phyloP scores from a whole-genome alignment of 2,888 invertebrate genomes.

The Esperia sulphurella region DNA sequence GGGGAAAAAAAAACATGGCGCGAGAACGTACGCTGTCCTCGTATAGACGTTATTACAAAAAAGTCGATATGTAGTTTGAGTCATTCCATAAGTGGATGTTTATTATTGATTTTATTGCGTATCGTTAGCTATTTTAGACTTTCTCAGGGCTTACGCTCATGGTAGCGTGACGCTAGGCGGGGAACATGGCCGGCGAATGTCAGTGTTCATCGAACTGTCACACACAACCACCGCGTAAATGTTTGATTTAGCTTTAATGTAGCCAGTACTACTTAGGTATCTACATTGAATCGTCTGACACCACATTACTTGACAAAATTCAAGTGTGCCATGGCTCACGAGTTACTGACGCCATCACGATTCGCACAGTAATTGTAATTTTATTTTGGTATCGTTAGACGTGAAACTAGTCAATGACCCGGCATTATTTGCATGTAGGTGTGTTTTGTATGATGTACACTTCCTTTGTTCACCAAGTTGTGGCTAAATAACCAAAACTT shows the following conservation, averaged over 20 bases:
- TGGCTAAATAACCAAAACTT: constrained; percentile 14
- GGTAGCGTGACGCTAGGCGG: constrained; percentile 70
- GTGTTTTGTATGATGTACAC: constrained; percentile 42
- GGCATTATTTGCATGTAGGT: constrained; percentile 68
- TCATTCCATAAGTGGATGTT: constrained; percentile 20
- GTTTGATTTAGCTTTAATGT: constrained; percentile 23
- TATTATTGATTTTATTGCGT: constrained; percentile 54
- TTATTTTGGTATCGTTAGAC: constrained; percentile 42
- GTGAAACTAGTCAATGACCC: constrained; percentile 68
- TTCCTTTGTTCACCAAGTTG: constrained; percentile 53
- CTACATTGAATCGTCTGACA: constrained; percentile 10
- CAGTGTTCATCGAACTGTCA: constrained; percentile 50
- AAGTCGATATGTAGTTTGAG: constrained; percentile 23
- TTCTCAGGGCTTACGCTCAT: constrained; percentile 58
- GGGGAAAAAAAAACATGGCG: constrained; percentile 73
- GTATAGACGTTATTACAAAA: constrained; percentile 38
- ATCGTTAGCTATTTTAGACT: constrained; percentile 56
- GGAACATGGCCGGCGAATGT: constrained; percentile 75
- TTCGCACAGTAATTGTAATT: constrained; percentile 33
- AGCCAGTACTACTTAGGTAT: constrained; percentile 6
- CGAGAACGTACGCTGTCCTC: constrained; percentile 67
- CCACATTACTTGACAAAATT: constrained; percentile 23
- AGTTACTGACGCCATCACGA: constrained; percentile 19
- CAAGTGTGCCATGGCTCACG: constrained; percentile 21
- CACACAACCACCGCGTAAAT: constrained; percentile 47